Percentiles rank a stretch among this genome's conserved stretches.
phyloP scores from a whole-genome alignment of 1,140 invertebrate genomes.

The Himalopsyche phryganea region DNA sequence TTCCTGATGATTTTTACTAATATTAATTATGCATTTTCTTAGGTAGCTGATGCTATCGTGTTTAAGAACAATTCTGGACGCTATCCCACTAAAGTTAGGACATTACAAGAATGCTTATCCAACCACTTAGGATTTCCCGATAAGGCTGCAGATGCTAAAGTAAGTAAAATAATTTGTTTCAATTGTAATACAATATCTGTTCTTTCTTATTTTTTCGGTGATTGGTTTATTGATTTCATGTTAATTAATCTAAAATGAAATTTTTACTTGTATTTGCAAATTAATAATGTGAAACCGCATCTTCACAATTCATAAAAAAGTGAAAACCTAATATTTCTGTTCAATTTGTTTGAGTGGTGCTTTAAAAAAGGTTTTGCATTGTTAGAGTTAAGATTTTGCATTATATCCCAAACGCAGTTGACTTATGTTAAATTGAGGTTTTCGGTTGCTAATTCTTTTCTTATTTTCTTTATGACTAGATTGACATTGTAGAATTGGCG shows the following conservation, averaged over 20 bases:
- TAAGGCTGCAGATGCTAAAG: conserved; percentile 45
- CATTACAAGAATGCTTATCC: conserved; percentile 44
- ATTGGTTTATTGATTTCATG: neutral
- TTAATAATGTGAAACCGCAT: too few relatives aligned
- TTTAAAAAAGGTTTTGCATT: too few relatives aligned
- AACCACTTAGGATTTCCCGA: conserved; percentile 44
- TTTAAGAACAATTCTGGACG: conserved; percentile 45
- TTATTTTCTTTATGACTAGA: conserved; percentile 38
- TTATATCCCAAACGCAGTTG: too few relatives aligned
- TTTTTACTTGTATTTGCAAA: conserved; percentile 3
- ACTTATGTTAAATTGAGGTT: too few relatives aligned
- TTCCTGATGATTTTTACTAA: too few relatives aligned
- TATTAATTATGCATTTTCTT: too few relatives aligned
- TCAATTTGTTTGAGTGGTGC: too few relatives aligned
- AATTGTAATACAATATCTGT: neutral
- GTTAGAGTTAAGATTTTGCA: too few relatives aligned
- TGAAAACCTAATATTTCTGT: too few relatives aligned
- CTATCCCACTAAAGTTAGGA: conserved; percentile 42
- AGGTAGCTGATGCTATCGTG: conserved; percentile 50
- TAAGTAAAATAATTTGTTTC: conserved; percentile 28
- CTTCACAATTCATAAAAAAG: too few relatives aligned
- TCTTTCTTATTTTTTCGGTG: neutral
- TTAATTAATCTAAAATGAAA: neutral
- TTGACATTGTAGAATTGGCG: conserved; percentile 47
- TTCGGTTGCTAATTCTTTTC: too few relatives aligned